Base-by-base conservation (phyloP, 2,797 vertebrate species). In the Schizopygopsis pylzovi region DNA sequence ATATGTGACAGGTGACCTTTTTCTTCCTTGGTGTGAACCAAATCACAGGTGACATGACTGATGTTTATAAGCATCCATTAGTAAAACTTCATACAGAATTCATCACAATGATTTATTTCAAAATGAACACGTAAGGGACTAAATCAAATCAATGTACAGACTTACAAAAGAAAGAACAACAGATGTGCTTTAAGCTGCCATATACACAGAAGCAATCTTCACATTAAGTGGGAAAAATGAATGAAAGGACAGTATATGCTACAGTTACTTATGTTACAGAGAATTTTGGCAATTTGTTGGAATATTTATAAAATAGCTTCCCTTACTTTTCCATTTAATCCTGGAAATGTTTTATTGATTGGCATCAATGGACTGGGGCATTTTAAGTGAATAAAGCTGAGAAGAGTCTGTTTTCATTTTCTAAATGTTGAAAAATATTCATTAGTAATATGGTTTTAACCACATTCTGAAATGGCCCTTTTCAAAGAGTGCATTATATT, bases 221-320 rank as follows among this genome's bases (percentile, higher is more conserved):
- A 91, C 75, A 92, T 78, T 87, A 87, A 89, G 84, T 87, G 89
- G 89, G 88, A 88, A 79, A 65, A 77, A 67, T 87, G 15, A 45
- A 49, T 89, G 90, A 77, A 80, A 91, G 91, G 92, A 78, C 90
- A 91, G 94, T 92, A 94, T 92, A 93, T 93, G 41, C 56, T 22
- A 77, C 47, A 75, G n/a, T 72, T 61, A 82, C 61, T 52, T 87
- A 9, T 63, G 8, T 16, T 61, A 73, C 70, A 61, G 39, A 56
- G 49, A 65, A 61, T 49, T 39, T 22, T 37, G 39, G 18, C 43
- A 33, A 49, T 76, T 76, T 52, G 10, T 65, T 39, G 25, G 39
- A 47, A 73, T 73, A 25, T 65, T 4, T 12, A 56, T 56, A 73
- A 33, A 73, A 82, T 10, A 10, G 54, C 41, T 61, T 39, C 8